phyloP scores from a whole-genome alignment of 2,113 vertebrate species.

The Phaethon lepturus region DNA sequence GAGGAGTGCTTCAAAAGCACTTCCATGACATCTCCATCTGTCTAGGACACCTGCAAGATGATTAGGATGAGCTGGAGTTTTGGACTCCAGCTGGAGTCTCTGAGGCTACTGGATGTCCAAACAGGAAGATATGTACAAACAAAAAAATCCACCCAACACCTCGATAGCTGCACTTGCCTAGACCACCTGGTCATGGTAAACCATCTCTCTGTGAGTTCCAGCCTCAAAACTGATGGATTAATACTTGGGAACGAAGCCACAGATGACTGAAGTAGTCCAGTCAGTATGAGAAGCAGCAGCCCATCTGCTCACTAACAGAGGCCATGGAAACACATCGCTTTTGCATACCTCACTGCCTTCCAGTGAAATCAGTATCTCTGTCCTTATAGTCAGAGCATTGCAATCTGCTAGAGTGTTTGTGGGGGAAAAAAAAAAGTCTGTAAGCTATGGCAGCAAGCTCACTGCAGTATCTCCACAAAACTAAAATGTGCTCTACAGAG shows the following conservation, averaged over 20 bases:
- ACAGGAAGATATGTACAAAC: background rate
- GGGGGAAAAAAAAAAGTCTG: background rate
- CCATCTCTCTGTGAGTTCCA: background rate
- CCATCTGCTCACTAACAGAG: conserved; percentile 25
- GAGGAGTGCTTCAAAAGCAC: background rate
- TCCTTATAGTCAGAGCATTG: background rate
- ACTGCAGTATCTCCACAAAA: background rate
- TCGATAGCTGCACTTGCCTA: background rate
- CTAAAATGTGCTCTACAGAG: background rate
- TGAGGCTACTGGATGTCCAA: background rate
- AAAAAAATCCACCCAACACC: background rate
- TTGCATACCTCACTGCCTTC: background rate
- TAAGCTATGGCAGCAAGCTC: background rate
- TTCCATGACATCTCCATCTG: conserved; percentile 28
- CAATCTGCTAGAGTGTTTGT: background rate
- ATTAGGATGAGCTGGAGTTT: background rate
- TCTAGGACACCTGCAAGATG: conserved; percentile 9
- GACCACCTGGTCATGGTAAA: background rate
- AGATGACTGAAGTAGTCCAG: background rate
- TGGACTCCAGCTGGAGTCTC: conserved; percentile 1
- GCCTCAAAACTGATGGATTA: background rate
- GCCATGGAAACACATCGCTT: background rate
- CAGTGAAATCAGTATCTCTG: background rate
- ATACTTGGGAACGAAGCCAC: background rate
- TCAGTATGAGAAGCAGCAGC: background rate